Conservation (phyloP, 2,888 invertebrate genomes). For the Eilema griseolum region DNA sequence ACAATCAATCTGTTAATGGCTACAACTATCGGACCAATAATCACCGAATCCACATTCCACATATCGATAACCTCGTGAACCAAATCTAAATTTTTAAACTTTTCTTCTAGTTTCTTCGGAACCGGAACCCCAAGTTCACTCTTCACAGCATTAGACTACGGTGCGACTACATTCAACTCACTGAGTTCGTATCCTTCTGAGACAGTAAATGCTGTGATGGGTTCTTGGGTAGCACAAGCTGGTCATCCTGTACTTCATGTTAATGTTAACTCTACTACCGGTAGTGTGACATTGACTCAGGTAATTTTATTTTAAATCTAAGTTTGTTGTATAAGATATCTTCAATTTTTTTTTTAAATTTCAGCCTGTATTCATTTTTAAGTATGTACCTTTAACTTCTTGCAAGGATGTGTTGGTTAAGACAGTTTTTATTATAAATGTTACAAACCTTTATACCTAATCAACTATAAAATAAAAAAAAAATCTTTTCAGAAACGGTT, state of each 20-base stretch:
- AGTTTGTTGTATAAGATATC: no score
- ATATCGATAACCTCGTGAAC: no score
- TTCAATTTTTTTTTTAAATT: not conserved
- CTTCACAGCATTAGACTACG: constrained; percentile 76
- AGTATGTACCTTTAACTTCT: no score
- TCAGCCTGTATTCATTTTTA: no score
- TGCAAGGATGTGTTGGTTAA: no score
- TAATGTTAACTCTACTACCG: constrained; percentile 67
- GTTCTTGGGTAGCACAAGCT: constrained; percentile 75
- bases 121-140: constrained; percentile 83
- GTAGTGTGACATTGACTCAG: constrained; percentile 68
- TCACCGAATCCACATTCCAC: no score
- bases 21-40: no score
- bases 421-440: no score
- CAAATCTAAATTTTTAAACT: not conserved
- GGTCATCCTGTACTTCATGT: constrained; percentile 77
- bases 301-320: constrained; percentile 49
- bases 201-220: constrained; percentile 68
- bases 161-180: constrained; percentile 61
- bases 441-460: no score
- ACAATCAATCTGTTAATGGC: no score
- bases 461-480: not conserved
- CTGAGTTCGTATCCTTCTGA: constrained; percentile 63
- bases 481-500: constrained; percentile 75
- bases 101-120: constrained; percentile 64